Evolutionary conservation across 2,113 vertebrate genomes (phyloP), one percentile per base, ranked within the genome.

Genomic region (Muntiacus muntjak): DNA sequence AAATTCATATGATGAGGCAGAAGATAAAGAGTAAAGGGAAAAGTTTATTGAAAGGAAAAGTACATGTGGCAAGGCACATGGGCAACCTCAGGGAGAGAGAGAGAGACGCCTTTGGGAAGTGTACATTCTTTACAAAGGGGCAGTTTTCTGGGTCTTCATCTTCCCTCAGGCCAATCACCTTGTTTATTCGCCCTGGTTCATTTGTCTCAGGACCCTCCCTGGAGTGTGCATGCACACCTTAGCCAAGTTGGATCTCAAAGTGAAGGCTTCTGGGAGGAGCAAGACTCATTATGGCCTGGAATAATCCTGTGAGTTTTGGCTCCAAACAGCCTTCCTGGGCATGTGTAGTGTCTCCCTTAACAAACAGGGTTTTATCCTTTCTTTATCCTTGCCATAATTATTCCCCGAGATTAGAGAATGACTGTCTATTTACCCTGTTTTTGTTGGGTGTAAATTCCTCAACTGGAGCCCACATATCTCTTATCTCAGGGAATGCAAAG

Each of bases 401-500:
- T 71, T 71, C 67, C 67, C n/a, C 12, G n/a, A 23, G 19, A 36
- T 36, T n/a, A 67, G 33, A 36, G 64, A 67, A 67, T 19, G 17
- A 67, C 64, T 67, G 17, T n/a, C 4, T 36, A 9, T 67, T 36
- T 67, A 67, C 7, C 8, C 16, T n/a, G 64, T 67, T 67, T 67
- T 36, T 67, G 64, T 67, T 36, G 33, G 64, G 7, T n/a, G 8
- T 36, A 67, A 36, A 67, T 67, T 67, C 33, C 64, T 67, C 67
- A 71, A 36, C 17, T 71, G 67, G 19, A 36, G 9, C 67, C 67
- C 67, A 23, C 0, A 0, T 71, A 23, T 36, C 7, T 19, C 33
- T 67, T 9, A 67, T n/a, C 64, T 36, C n/a, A 71, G n/a, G 17
- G n/a, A 36, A n/a, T 67, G 64, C 33, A 36, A 67, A 67, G 7